These are phyloP conservation scores for Byasa hedistus DNA, from an alignment of 2,888 invertebrate species.

Conservation along the genomic window DNA sequence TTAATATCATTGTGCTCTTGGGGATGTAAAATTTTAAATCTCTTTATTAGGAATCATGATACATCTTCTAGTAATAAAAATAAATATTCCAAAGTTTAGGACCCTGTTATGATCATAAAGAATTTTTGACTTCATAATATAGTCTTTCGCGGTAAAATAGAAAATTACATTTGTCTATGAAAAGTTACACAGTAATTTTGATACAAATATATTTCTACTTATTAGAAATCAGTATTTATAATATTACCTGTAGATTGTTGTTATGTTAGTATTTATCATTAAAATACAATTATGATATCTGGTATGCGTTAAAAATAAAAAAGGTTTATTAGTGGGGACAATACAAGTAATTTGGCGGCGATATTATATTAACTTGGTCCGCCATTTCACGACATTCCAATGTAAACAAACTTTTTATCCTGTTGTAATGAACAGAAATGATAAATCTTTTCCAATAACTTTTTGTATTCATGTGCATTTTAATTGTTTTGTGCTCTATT, in stretches of 20 bases:
- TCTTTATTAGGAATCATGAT: no score
- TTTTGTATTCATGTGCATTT: background rate
- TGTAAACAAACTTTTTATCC: background rate
- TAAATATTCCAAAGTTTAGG: background rate
- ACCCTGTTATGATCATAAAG: background rate
- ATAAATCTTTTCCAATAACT: background rate
- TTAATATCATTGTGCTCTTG: no score
- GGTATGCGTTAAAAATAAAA: background rate
- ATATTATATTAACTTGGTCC: background rate
- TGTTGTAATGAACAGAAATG: no score
- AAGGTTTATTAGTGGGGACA: background rate
- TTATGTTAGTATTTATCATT: conserved; percentile 2
- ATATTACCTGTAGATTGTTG: background rate
- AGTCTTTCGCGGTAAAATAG: background rate
- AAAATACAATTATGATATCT: background rate
- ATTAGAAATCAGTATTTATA: background rate
- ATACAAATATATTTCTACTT: conserved; percentile 9
- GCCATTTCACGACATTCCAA: background rate
- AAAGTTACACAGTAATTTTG: conserved; percentile 9
- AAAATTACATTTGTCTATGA: background rate
- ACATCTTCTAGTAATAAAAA: no score
- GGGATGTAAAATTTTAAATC: no score
- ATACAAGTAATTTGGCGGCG: background rate
- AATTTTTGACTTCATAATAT: background rate
- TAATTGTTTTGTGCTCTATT: background rate